These are phyloP conservation scores for Pristionchus fissidentatus DNA, from an alignment of 2,888 invertebrate genomes.

Conservation along the genomic window DNA sequence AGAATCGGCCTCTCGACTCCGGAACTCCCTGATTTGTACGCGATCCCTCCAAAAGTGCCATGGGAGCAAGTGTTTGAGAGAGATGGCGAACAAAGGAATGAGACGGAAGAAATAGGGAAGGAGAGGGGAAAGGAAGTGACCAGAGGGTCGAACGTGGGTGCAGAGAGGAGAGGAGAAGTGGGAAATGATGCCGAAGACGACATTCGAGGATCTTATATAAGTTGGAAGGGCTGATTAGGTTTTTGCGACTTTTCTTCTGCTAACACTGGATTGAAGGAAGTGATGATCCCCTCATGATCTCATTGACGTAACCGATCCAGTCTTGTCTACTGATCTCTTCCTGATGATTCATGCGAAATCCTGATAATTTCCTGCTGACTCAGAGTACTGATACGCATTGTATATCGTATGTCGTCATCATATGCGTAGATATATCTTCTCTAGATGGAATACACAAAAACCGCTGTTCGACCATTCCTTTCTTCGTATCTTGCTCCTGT, in stretches of 20 bases:
- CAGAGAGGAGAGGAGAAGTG: background rate
- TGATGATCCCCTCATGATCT: background rate
- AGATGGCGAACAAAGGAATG: background rate
- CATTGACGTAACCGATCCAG: background rate
- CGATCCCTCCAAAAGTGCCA: background rate
- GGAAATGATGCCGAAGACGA: background rate
- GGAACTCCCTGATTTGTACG: no score
- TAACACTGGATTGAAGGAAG: no score
- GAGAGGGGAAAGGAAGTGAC: slow-evolving; percentile 13
- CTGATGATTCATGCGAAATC: background rate
- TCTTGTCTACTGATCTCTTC: background rate
- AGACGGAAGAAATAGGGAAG: slow-evolving; percentile 13
- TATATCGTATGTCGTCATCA: background rate
- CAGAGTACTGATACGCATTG: background rate
- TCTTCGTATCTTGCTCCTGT: slow-evolving; percentile 20
- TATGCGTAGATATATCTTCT: background rate
- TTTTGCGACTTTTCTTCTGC: no score
- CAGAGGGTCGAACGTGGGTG: no score
- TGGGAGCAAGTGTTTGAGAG: slow-evolving; percentile 15
- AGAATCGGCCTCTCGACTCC: background rate
- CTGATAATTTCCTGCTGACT: background rate
- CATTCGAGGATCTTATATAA: background rate
- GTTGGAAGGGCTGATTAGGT: no score
- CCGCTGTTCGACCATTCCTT: slow-evolving; percentile 40
- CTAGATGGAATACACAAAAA: background rate